Base-by-base conservation (phyloP, 2,113 vertebrate genomes). In the Pelmatolapia mariae region DNA sequence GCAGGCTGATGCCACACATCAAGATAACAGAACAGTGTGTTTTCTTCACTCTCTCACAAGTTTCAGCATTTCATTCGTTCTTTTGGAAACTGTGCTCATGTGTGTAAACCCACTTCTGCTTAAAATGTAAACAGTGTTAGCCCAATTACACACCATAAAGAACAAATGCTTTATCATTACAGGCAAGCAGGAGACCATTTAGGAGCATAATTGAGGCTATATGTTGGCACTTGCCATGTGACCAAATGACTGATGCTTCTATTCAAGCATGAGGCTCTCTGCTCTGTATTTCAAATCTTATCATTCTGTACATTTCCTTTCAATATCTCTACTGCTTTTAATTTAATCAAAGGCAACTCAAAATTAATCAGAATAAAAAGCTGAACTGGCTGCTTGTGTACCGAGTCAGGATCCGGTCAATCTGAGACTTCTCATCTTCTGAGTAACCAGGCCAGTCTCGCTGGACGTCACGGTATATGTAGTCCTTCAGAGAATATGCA, bases 401-500 rank as follows among this genome's bases (percentile, higher is more conserved):
- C 98, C 97, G 97, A 87, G 97, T 93, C 43, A 99, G 93, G 87
- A 97, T 95, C 71, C 95, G 89, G 71, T 98, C 97, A 89, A 98
- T 87, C 79, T 97, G 95, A 73, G 95, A 91, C 79, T 96, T 97
- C 24, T 99, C 98, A 81, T 92, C 93, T 73, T 98, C 98, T 68
- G 68, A 97, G 94, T 99, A 99, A 56, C 98, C 98, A 18, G 98
- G 98, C 98, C 98, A 99, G 81, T 99, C 97, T 88, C 97, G 96
- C 12, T 97, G 97, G 87, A 99, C 92, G 3, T 98, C 97, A 86
- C 98, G 97, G 95, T 96, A 99, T 24, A 98, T 82, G 90, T 96
- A 98, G 89, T 98, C 97, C 94, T 98, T 99, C 92, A 99, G 89
- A 7, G 95, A 96, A 81, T 97, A 99, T 0, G 97, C 96, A 88